phyloP scores from a whole-genome alignment of 2,113 vertebrate species.

The Aptenodytes patagonicus region DNA sequence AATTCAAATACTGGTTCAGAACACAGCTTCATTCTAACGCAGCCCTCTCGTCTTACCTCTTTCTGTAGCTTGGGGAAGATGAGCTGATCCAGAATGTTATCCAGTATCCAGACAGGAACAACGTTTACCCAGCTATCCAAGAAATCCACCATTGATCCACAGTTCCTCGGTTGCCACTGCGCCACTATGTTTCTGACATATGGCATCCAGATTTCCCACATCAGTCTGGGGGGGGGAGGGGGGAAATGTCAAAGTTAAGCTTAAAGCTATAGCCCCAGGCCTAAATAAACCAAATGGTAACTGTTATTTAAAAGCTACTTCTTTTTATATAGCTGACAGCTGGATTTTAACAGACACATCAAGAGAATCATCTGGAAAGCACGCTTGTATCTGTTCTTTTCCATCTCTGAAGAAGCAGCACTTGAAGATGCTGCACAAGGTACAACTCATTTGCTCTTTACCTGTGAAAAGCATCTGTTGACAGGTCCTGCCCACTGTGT shows the following conservation, averaged over 20 bases:
- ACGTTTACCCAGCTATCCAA: slow-evolving; percentile 90
- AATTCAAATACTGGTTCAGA: not conserved
- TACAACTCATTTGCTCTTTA: not conserved
- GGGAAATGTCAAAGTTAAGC: not conserved
- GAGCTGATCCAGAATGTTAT: slow-evolving; percentile 92
- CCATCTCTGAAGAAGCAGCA: not conserved
- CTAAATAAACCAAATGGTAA: not conserved
- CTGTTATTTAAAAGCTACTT: not conserved
- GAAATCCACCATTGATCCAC: slow-evolving; percentile 93
- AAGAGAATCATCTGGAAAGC: not conserved
- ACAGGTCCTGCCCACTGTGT: slow-evolving; percentile 83
- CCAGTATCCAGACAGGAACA: slow-evolving; percentile 89
- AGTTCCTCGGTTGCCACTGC: slow-evolving; percentile 91
- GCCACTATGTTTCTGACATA: slow-evolving; percentile 83
- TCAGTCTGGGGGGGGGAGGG: slow-evolving; percentile 71
- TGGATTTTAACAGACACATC: not conserved
- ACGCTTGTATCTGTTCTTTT: not conserved
- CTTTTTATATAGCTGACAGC: not conserved
- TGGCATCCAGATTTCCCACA: slow-evolving; percentile 97
- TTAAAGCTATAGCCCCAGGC: not conserved
- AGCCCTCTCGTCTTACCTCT: slow-evolving; percentile 75
- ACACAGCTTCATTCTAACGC: rapidly evolving
- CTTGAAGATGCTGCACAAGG: not conserved
- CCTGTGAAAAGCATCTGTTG: slow-evolving; percentile 96
- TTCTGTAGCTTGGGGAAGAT: slow-evolving; percentile 95